Evolutionary conservation across 2,888 invertebrate genomes (phyloP).

Genomic region (Euplexia lucipara): DNA sequence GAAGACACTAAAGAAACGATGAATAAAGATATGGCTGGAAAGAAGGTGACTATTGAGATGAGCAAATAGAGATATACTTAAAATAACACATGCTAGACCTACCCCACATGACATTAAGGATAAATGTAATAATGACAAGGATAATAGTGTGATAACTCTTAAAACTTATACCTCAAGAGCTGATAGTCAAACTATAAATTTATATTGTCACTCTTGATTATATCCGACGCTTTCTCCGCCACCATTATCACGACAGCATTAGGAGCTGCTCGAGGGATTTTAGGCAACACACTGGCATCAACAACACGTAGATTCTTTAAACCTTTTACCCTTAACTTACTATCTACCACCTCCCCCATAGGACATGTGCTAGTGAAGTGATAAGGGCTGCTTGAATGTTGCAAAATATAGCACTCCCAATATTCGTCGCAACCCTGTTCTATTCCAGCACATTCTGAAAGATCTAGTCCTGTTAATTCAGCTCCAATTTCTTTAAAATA

Average conservation of each 20-base stretch:
- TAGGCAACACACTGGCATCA: conserved; percentile 83
- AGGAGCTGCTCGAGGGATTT: conserved; percentile 89
- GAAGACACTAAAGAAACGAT: no score
- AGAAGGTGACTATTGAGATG: no score
- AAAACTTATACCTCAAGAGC: no score
- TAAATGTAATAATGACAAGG: no score
- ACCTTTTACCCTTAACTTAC: conserved; percentile 79
- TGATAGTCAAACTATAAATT: background rate
- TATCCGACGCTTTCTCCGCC: conserved; percentile 48
- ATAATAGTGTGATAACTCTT: no score
- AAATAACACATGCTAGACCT: no score
- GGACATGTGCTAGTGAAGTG: conserved; percentile 93
- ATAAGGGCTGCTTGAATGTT: conserved; percentile 91
- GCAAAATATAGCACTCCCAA: conserved; percentile 67
- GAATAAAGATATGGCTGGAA: no score
- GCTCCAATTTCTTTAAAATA: conserved; percentile 63
- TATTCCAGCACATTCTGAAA: conserved; percentile 57
- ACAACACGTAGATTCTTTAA: conserved; percentile 62
- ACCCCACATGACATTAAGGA: no score
- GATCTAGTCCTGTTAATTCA: conserved; percentile 55
- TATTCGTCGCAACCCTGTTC: conserved; percentile 55
- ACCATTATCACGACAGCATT: conserved; percentile 82
- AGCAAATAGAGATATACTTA: no score
- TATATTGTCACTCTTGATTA: conserved; percentile 21
- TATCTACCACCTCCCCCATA: conserved; percentile 94